Percentiles rank a stretch among this genome's conserved stretches.
These are phyloP conservation scores for Biston stratarius DNA, from an alignment of 2,888 invertebrate genomes.

Conservation along the genomic window DNA sequence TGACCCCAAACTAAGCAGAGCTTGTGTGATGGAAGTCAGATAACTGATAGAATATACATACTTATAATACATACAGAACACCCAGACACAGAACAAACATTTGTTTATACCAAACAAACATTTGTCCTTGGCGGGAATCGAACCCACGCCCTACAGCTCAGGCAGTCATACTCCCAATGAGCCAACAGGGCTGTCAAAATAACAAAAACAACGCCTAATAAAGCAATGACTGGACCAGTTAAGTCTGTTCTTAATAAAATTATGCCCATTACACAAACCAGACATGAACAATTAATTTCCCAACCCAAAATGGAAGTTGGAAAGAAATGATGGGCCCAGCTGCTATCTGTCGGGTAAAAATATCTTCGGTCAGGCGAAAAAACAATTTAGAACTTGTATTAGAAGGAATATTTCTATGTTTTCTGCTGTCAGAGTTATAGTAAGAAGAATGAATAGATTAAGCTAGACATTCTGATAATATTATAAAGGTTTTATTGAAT, in stretches of 20 bases:
- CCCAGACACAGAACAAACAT: too few species aligned
- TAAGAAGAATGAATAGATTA: slow-evolving; percentile 1
- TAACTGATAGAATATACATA: too few species aligned
- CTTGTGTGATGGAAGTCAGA: too few species aligned
- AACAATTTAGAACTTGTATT: slow-evolving; percentile 28
- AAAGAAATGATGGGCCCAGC: slow-evolving; percentile 24
- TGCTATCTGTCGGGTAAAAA: slow-evolving; percentile 21
- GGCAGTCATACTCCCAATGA: too few species aligned
- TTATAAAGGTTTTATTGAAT: not conserved
- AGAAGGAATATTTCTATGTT: slow-evolving; percentile 5
- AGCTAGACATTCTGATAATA: not conserved
- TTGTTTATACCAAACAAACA: too few species aligned
- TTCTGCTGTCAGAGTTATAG: slow-evolving; percentile 4
- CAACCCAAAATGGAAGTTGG: slow-evolving; percentile 11
- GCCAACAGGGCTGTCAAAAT: too few species aligned
- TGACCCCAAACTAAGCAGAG: too few species aligned
- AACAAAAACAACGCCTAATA: not conserved
- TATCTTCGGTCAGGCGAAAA: slow-evolving; percentile 24
- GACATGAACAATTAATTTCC: slow-evolving; percentile 18
- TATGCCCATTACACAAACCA: slow-evolving; percentile 10
- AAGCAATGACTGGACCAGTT: not conserved
- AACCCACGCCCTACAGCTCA: too few species aligned
- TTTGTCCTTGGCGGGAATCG: too few species aligned
- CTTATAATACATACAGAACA: too few species aligned
- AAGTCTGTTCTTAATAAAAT: slow-evolving; percentile 9